Conservation (phyloP, 2,888 invertebrate species). For the Altica lythri region DNA sequence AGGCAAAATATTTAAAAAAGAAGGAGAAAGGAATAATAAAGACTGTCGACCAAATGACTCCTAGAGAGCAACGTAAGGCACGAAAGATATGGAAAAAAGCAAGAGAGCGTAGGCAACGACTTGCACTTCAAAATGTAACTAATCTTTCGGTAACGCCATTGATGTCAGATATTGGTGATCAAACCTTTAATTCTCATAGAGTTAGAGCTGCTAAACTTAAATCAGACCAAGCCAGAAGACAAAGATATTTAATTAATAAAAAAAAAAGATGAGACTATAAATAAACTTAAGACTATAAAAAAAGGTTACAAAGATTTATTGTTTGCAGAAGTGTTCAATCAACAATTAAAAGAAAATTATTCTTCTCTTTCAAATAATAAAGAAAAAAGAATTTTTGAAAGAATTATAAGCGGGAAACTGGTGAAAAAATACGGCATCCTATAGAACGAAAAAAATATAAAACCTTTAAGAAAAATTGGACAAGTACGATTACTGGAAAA, state of each 20-base stretch:
- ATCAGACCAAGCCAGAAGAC: background rate
- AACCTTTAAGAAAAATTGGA: background rate
- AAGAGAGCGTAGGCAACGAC: background rate
- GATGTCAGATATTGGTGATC: background rate
- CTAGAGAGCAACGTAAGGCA: constrained; percentile 5
- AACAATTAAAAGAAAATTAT: constrained; percentile 13
- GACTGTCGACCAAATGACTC: constrained; percentile 19
- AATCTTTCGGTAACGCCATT: background rate
- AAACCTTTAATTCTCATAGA: too few relatives aligned
- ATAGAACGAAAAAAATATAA: background rate
- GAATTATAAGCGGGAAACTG: background rate
- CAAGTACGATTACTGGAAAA: background rate
- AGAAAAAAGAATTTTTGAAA: constrained; percentile 7
- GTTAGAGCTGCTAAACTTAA: background rate
- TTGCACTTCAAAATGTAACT: background rate
- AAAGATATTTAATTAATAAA: background rate
- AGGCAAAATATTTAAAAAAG: background rate
- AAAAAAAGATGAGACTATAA: background rate
- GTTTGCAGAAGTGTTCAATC: background rate
- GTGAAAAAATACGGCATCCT: background rate
- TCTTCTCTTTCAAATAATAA: background rate
- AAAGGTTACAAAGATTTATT: constrained; percentile 14
- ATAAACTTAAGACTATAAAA: background rate
- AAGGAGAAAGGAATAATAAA: constrained; percentile 14
- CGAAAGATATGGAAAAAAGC: constrained; percentile 9